A percentile compares a stretch with the other conserved stretches of the same genome.
Evolutionary conservation across 2,797 vertebrate genomes (phyloP).

Genomic region (Bucorvus abyssinicus): DNA sequence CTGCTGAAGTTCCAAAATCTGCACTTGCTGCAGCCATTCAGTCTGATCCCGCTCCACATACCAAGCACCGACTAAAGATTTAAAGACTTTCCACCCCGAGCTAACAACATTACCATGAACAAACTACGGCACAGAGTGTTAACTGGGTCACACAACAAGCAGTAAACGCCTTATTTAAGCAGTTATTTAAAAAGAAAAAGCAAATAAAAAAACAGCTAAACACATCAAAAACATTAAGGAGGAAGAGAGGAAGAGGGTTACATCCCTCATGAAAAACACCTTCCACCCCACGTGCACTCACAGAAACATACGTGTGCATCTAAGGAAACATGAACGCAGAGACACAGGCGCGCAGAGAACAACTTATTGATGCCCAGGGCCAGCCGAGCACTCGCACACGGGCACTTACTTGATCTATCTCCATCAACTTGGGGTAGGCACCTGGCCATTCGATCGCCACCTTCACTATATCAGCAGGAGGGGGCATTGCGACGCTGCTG

Average conservation of each 20-base stretch:
- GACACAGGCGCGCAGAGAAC: neutral
- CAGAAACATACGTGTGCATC: neutral
- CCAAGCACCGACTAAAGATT: neutral
- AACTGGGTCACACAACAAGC: neutral
- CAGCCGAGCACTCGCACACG: neutral
- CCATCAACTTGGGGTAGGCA: constrained; percentile 95
- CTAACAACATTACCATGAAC: neutral
- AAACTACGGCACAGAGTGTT: neutral
- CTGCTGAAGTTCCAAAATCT: neutral
- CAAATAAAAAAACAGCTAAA: neutral
- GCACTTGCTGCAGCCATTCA: constrained; percentile 10
- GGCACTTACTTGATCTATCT: constrained; percentile 94
- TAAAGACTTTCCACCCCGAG: neutral
- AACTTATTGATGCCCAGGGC: neutral
- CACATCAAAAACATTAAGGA: neutral
- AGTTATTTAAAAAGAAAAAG: neutral
- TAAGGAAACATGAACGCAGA: neutral
- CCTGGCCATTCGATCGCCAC: constrained; percentile 98
- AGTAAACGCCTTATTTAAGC: neutral
- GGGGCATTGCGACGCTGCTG: constrained; percentile 84
- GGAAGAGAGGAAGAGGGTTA: neutral
- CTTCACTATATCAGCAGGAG: constrained; percentile 94
- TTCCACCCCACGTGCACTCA: neutral
- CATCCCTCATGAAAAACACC: neutral
- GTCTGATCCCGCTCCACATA: neutral